Conservation (phyloP, 2,888 invertebrate genomes). For the Dromius quadrimaculatus region DNA sequence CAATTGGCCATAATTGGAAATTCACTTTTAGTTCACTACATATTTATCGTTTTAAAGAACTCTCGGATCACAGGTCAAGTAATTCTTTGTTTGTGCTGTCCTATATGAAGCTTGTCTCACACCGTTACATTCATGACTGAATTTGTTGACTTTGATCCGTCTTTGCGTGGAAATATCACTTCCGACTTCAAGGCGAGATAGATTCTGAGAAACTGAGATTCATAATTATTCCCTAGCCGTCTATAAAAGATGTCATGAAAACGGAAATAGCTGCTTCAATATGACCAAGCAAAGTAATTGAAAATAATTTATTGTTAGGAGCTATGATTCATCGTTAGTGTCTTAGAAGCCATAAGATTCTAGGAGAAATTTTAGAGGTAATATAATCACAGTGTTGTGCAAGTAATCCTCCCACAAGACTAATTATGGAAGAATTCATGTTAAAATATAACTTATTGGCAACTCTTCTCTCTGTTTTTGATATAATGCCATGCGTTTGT, state of each 20-base stretch:
- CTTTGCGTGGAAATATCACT: constrained; percentile 41
- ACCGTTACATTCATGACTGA: background rate
- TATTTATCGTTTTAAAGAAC: constrained; percentile 20
- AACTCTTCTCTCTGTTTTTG: too few relatives aligned
- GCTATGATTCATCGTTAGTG: too few relatives aligned
- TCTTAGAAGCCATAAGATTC: background rate
- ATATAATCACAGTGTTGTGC: constrained; percentile 7
- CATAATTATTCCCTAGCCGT: constrained; percentile 26
- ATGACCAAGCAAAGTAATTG: constrained; percentile 47
- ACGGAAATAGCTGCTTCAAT: constrained; percentile 27
- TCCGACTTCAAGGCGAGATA: constrained; percentile 30
- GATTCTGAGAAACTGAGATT: constrained; percentile 39
- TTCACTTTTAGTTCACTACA: background rate
- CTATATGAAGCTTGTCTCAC: background rate
- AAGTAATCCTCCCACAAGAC: background rate
- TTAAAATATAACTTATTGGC: too few relatives aligned
- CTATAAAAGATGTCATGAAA: constrained; percentile 42
- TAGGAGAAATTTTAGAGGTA: too few relatives aligned
- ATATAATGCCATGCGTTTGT: too few relatives aligned
- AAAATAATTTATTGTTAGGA: constrained; percentile 51
- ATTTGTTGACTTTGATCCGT: constrained; percentile 47
- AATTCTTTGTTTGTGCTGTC: constrained; percentile 14
- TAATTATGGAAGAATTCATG: too few relatives aligned
- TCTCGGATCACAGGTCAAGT: constrained; percentile 12
- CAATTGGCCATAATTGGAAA: too few relatives aligned